These are phyloP conservation scores for Pyxicephalus adspersus DNA, from an alignment of 2,113 vertebrate species.

Conservation along the genomic window DNA sequence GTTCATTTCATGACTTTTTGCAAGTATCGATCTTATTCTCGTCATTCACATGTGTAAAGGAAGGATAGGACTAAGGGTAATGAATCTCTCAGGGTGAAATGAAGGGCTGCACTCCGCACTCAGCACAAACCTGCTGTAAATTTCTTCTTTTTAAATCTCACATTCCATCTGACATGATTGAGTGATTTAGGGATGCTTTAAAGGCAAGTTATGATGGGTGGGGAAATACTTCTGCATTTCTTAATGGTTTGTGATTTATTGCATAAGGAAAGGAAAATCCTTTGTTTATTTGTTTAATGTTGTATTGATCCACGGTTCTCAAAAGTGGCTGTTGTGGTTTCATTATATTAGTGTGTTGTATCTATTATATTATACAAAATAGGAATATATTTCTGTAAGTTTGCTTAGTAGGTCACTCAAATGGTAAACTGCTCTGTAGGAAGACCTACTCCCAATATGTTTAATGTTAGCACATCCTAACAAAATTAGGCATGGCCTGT, in stretches of 20 bases:
- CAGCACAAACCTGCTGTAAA: conserved; percentile 30
- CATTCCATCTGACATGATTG: conserved; percentile 20
- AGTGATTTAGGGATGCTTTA: conserved; percentile 6
- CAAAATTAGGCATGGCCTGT: no score
- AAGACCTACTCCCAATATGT: no score
- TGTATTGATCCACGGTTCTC: conserved; percentile 2
- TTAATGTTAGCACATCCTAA: background rate
- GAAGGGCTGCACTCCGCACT: conserved; percentile 6
- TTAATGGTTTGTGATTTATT: conserved; percentile 14
- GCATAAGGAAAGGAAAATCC: background rate
- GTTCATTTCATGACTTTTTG: background rate
- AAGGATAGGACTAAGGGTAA: background rate
- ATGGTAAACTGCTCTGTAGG: no score
- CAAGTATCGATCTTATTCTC: background rate
- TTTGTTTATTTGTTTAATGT: background rate
- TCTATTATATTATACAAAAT: background rate
- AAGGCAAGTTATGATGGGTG: background rate
- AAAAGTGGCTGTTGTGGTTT: background rate
- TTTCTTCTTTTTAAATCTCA: conserved; percentile 8
- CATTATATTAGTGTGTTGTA: background rate
- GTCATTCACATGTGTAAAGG: background rate
- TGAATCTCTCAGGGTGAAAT: background rate
- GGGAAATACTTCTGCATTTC: conserved; percentile 16
- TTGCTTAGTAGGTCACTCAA: no score
- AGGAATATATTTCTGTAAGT: background rate